Conservation (phyloP, 2,113 vertebrate genomes). For the Beaufortia kweichowensis region DNA sequence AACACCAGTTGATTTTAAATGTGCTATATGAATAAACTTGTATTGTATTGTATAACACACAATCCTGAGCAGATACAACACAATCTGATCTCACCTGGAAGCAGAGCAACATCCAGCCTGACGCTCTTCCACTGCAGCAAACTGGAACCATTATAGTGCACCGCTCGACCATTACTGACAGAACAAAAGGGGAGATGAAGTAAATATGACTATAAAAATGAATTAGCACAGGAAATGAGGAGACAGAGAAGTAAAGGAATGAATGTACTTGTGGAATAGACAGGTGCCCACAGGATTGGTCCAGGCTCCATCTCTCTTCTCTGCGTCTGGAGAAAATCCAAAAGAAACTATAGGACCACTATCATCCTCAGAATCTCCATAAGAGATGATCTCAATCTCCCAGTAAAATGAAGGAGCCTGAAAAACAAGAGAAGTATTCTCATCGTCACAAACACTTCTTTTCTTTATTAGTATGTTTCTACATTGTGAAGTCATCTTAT, state of each 20-base stretch:
- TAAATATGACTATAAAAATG: slow-evolving; percentile 29
- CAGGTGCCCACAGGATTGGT: slow-evolving; percentile 98
- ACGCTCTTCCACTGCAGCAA: slow-evolving; percentile 98
- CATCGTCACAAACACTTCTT: too few species aligned
- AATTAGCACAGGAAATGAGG: slow-evolving; percentile 26
- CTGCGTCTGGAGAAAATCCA: slow-evolving; percentile 95
- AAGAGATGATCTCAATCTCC: slow-evolving; percentile 97
- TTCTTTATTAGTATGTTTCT: too few species aligned
- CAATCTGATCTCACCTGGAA: slow-evolving; percentile 81
- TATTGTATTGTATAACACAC: too few species aligned
- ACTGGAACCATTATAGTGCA: slow-evolving; percentile 98
- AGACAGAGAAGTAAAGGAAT: slow-evolving; percentile 1
- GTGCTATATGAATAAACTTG: too few species aligned
- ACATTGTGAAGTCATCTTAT: too few species aligned
- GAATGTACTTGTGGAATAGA: slow-evolving; percentile 91
- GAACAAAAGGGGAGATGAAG: slow-evolving; percentile 46
- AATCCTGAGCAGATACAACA: too few species aligned
- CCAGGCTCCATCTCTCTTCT: slow-evolving; percentile 97
- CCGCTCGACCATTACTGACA: slow-evolving; percentile 90
- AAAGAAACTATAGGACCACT: slow-evolving; percentile 96
- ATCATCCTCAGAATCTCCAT: slow-evolving; percentile 96
- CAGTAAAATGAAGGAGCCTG: slow-evolving; percentile 98
- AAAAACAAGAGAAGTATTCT: not conserved
- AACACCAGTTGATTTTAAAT: too few species aligned
- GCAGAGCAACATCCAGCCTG: slow-evolving; percentile 90